Evolutionary conservation across 2,797 vertebrate species (phyloP).

Genomic region (Tolypeutes matacus): DNA sequence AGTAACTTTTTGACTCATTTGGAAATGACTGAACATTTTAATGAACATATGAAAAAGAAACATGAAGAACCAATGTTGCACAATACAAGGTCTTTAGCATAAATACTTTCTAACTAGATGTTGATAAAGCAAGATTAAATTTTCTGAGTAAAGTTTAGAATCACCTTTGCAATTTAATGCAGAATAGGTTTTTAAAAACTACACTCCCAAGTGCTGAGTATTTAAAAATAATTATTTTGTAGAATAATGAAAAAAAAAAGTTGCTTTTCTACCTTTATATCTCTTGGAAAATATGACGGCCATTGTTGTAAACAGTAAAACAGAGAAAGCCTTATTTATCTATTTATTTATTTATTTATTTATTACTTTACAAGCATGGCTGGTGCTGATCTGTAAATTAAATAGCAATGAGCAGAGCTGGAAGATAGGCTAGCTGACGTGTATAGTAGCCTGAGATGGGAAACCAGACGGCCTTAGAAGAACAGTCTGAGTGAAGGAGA

Average conservation of each 20-base stretch:
- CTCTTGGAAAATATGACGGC: conserved; percentile 45
- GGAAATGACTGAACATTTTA: accelerated
- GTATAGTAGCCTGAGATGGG: not conserved
- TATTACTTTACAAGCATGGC: not conserved
- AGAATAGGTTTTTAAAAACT: conserved; percentile 54
- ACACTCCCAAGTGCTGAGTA: conserved; percentile 51
- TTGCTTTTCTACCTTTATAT: conserved; percentile 32
- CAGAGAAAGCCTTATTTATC: not conserved
- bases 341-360: too few species aligned
- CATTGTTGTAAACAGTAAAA: conserved; percentile 1
- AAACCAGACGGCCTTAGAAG: not conserved
- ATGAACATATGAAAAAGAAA: accelerated
- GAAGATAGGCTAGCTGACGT: not conserved
- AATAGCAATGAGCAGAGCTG: not conserved
- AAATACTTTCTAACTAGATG: conserved; percentile 58
- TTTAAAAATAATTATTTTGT: conserved; percentile 59
- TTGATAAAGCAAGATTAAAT: conserved; percentile 21
- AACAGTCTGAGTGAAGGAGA: not conserved
- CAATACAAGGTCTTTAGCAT: not conserved
- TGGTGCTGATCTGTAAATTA: conserved; percentile 22
- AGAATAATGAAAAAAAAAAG: not conserved
- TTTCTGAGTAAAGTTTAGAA: conserved; percentile 39
- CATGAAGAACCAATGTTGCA: not conserved
- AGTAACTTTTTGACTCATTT: not conserved
- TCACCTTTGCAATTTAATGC: conserved; percentile 13